Base-by-base conservation (phyloP, 2,113 vertebrate species). In the Genyomyrus donnyi region DNA sequence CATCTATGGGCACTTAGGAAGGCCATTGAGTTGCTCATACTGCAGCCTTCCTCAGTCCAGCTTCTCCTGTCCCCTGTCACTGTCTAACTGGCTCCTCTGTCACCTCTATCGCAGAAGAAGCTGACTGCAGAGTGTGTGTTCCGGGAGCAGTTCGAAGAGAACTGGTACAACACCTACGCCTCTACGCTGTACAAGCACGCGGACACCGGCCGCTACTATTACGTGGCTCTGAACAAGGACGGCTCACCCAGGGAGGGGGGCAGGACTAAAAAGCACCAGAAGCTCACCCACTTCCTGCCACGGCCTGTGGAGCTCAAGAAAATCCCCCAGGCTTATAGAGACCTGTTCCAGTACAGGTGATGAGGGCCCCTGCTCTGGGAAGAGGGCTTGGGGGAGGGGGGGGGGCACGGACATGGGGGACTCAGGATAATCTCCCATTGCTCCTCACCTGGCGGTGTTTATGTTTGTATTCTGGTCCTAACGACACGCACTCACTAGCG, bases 151-250 rank as follows among this genome's bases (percentile, higher is more conserved):
- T 99, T 99, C 93, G 98, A 99, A 95, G 98, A 99, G 96, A 99
- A 99, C 95, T 99, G 98, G 98, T 99, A 99, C 96, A 99, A 99
- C 96, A 99, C 98, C 0, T 99, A 99, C 49, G 97, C 98, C 56
- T 99, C 98, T 0, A 99, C 97, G 2, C 96, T 98, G 66, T 99
- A 99, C 96, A 98, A 98, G 93, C 98, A 99, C 88, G 93, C 93
- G 0, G 98, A 99, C 94, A 98, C 97, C 0, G 98, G 97, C 87
- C 96, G 97, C 92, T 98, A 97, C 86, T 99, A 98, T 95, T 99
- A 99, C 39, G 97, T 99, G 94, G 98, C 98, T 89, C 94, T 99
- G 90, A 99, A 99, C 96, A 99, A 99, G 95, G 98, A 99, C 2
- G 98, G 98, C 90, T 99, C 98, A 56, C 98, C 98, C 91, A 95